A percentile compares a stretch with the other conserved stretches of the same genome.
phyloP scores from a whole-genome alignment of 2,797 vertebrate species.

The Cynodonichthys magdalenae region DNA sequence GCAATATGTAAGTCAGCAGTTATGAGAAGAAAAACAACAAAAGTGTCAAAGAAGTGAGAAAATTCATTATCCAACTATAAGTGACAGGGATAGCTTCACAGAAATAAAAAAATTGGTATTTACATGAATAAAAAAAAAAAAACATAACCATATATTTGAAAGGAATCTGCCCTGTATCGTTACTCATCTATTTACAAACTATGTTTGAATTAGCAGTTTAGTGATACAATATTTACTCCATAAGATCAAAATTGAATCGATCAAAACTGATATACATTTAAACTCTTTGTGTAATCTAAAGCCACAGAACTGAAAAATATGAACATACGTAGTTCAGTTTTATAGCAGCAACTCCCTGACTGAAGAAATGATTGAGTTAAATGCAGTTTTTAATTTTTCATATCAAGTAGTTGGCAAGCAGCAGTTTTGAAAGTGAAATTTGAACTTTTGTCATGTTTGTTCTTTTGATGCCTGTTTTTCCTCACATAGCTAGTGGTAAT shows the following conservation, averaged over 20 bases:
- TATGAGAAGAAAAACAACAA: slow-evolving; percentile 27
- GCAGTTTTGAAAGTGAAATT: neutral
- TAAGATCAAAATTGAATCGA: neutral
- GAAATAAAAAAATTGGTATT: slow-evolving; percentile 1
- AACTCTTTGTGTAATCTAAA: neutral
- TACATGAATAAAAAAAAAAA: neutral
- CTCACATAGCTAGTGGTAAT: slow-evolving; percentile 23
- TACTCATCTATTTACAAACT: neutral
- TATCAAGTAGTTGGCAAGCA: neutral
- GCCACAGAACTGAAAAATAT: neutral
- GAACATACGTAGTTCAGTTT: too few relatives aligned
- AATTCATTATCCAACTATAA: slow-evolving; percentile 37
- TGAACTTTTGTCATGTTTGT: slow-evolving; percentile 19
- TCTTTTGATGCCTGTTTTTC: slow-evolving; percentile 12
- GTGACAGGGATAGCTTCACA: slow-evolving; percentile 30
- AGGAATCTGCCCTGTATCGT: neutral
- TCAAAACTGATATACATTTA: neutral
- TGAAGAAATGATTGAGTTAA: neutral
- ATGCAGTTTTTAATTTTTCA: neutral
- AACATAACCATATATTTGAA: slow-evolving; percentile 6
- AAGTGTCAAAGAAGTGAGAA: slow-evolving; percentile 44
- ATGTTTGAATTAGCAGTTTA: neutral
- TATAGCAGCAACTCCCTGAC: too few relatives aligned
- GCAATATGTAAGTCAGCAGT: slow-evolving; percentile 49
- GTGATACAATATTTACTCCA: neutral